phyloP scores from a whole-genome alignment of 2,797 vertebrate species.

The Gymnothorax reevesii region DNA sequence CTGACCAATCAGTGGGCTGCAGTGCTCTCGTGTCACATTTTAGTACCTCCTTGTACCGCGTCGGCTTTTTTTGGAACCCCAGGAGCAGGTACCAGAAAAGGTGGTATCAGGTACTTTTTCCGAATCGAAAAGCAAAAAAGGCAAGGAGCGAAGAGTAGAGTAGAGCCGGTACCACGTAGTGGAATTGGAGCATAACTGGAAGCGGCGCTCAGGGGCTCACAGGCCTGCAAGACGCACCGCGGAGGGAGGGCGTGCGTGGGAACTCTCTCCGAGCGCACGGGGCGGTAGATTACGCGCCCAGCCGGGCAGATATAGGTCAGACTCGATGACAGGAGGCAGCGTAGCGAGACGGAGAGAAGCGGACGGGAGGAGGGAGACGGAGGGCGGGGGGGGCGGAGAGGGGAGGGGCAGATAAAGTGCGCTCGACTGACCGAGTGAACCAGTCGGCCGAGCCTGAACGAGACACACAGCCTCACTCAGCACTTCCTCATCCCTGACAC shows the following conservation, averaged over 20 bases:
- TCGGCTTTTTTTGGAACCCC: too few relatives aligned
- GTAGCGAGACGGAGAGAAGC: conserved; percentile 27
- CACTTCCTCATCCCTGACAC: background rate
- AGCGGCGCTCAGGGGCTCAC: background rate
- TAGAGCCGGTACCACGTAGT: too few relatives aligned
- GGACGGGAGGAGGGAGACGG: background rate
- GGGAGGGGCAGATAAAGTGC: background rate
- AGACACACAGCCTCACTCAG: conserved; percentile 9
- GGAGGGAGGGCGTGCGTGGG: conserved; percentile 27
- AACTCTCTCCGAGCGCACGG: conserved; percentile 13
- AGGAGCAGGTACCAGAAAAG: too few relatives aligned
- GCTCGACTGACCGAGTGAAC: conserved; percentile 29
- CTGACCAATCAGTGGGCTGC: too few relatives aligned
- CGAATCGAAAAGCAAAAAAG: too few relatives aligned
- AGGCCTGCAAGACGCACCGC: conserved; percentile 32
- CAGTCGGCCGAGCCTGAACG: background rate
- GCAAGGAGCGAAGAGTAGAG: too few relatives aligned
- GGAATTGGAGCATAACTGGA: background rate
- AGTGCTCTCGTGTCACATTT: too few relatives aligned
- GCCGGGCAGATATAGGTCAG: conserved; percentile 63
- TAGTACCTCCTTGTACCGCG: too few relatives aligned
- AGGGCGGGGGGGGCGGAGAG: background rate
- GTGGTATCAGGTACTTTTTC: too few relatives aligned
- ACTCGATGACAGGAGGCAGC: conserved; percentile 41
- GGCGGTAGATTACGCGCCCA: conserved; percentile 35